phyloP scores from a whole-genome alignment of 2,888 invertebrate genomes.

The Cacoxenus indagator region DNA sequence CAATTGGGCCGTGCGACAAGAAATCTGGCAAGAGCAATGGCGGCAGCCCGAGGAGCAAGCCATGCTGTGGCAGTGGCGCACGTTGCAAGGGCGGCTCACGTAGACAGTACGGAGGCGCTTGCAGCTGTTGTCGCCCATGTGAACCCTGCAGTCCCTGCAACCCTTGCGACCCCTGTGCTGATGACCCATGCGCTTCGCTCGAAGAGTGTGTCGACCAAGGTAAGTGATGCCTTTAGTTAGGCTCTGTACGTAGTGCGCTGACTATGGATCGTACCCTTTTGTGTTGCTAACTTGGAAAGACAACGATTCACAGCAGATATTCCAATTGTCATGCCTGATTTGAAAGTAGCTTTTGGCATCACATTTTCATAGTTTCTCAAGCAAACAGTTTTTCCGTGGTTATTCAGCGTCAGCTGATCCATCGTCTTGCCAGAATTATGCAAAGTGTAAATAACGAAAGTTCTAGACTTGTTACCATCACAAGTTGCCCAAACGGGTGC shows the following conservation, averaged over 20 bases:
- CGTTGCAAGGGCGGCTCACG: neutral
- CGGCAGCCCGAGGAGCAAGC: neutral
- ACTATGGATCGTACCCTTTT: conserved; percentile 51
- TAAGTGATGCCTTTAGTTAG: conserved; percentile 29
- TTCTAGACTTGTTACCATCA: neutral
- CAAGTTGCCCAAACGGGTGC: conserved; percentile 33
- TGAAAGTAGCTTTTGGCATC: too few relatives aligned
- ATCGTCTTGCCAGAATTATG: neutral
- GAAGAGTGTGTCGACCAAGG: conserved; percentile 45
- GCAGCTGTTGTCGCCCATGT: conserved; percentile 24
- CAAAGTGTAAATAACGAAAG: too few relatives aligned
- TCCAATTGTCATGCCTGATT: too few relatives aligned
- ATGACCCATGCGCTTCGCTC: conserved; percentile 24
- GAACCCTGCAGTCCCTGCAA: conserved; percentile 48
- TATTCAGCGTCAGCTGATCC: neutral
- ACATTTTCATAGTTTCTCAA: too few relatives aligned
- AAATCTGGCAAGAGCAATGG: neutral
- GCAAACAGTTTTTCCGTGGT: neutral
- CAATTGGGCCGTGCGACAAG: neutral
- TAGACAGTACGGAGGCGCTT: neutral
- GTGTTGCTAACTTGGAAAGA: conserved; percentile 28
- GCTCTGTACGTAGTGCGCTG: neutral
- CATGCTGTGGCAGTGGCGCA: conserved; percentile 4
- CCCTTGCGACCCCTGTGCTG: conserved; percentile 38
- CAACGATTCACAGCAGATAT: too few relatives aligned